Evolutionary conservation across 1,140 invertebrate genomes (phyloP), one percentile per base, ranked within the genome.

Genomic region (Sweltsa coloradensis): DNA sequence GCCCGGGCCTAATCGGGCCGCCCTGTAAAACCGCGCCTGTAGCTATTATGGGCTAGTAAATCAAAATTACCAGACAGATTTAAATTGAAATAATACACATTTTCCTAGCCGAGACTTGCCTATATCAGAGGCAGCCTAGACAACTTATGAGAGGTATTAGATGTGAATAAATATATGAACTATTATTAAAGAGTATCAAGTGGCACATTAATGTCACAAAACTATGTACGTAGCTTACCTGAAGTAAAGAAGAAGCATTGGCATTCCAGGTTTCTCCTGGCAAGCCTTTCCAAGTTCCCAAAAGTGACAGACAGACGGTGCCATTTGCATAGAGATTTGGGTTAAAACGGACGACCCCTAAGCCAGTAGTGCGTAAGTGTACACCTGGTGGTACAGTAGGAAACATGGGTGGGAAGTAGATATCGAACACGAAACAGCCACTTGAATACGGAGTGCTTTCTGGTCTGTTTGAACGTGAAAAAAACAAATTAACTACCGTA

Each of bases 191-290:
- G n/a, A n/a, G n/a, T n/a, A n/a, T n/a, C n/a, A n/a, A n/a, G n/a
- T n/a, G n/a, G n/a, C n/a, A n/a, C n/a, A n/a, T n/a, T n/a, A n/a
- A n/a, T n/a, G n/a, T n/a, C n/a, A n/a, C n/a, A n/a, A n/a, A n/a
- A n/a, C n/a, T n/a, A n/a, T n/a, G n/a, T n/a, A n/a, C n/a, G n/a
- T n/a, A n/a, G 11, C 29, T 41, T 39, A 73, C 72, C 59, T 77
- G 74, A 14, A 80, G 60, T 47, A 78, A 73, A 48, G 73, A 78
- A 13, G 75, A 77, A 11, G 75, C 75, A 27, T 25, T 29, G 45
- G 73, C 66, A 58, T 75, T 77, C 77, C 77, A 80, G 57, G 77
- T 76, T 53, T 80, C 77, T 51, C 79, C 78, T 37, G 75, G 75
- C 50, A 75, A 54, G 2, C 76, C 78, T 57, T 79, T 75, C 78